Evolutionary conservation across 2,888 invertebrate species (phyloP).

Genomic region (Cacoxenus indagator): DNA sequence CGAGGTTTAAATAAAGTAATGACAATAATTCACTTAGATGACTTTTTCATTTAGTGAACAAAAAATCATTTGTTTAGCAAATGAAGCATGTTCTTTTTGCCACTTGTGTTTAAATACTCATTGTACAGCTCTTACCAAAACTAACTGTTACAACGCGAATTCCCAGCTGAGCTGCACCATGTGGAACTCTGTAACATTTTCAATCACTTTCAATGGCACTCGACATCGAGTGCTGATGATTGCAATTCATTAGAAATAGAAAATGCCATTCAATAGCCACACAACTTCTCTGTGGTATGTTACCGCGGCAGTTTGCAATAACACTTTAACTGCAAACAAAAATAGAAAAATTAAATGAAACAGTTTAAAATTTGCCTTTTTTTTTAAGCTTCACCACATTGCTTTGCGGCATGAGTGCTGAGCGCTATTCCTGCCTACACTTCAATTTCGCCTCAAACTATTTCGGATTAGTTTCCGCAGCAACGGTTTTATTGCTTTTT

Average conservation of each 20-base stretch:
- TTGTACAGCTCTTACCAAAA: too few relatives aligned
- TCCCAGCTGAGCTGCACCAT: too few relatives aligned
- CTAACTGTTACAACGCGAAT: too few relatives aligned
- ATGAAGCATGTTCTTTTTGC: too few relatives aligned
- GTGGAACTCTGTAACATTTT: not conserved
- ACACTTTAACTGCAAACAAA: not conserved
- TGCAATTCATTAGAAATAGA: not conserved
- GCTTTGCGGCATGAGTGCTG: not conserved
- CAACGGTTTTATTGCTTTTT: slow-evolving; percentile 2
- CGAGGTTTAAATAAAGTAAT: too few relatives aligned
- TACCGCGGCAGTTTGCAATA: not conserved
- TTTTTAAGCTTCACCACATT: not conserved
- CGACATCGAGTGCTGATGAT: not conserved
- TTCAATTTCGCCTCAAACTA: slow-evolving; percentile 11
- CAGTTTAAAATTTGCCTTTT: not conserved
- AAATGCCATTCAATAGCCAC: not conserved
- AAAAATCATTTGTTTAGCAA: too few relatives aligned
- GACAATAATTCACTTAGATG: too few relatives aligned
- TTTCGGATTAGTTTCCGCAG: slow-evolving; percentile 6
- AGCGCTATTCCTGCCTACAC: not conserved
- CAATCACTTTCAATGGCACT: not conserved
- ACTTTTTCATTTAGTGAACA: too few relatives aligned
- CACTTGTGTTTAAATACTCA: too few relatives aligned
- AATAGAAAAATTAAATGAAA: not conserved
- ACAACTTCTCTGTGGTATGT: not conserved